These are phyloP conservation scores for Chrysochloris asiatica DNA, from an alignment of 2,113 vertebrate genomes.

Conservation along the genomic window DNA sequence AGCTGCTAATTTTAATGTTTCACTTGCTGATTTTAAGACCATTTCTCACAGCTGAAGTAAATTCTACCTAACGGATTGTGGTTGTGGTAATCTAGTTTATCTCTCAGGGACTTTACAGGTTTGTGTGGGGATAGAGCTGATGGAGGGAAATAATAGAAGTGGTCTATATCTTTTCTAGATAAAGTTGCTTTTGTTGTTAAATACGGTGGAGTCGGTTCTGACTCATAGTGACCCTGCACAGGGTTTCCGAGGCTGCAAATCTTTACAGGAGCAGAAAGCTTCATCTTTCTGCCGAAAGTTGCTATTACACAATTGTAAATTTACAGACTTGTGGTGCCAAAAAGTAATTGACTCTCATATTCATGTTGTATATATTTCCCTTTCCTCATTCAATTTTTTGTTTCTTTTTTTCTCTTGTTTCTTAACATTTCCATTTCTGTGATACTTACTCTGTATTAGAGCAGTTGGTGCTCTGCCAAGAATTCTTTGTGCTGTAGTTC, in stretches of 20 bases:
- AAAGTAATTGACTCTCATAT: slow-evolving; percentile 14
- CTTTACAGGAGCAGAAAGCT: too few relatives aligned
- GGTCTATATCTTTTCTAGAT: not conserved
- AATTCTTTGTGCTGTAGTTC: slow-evolving; percentile 30
- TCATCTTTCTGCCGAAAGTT: too few relatives aligned
- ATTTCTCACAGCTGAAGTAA: not conserved
- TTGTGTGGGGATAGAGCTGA: not conserved
- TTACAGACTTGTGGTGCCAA: slow-evolving; percentile 8
- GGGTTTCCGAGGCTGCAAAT: too few relatives aligned
- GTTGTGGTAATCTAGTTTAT: not conserved
- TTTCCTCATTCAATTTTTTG: slow-evolving; percentile 41
- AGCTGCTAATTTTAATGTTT: not conserved
- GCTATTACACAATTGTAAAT: not conserved
- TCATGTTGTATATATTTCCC: slow-evolving; percentile 31
- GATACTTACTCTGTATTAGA: slow-evolving; percentile 28
- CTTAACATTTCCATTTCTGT: slow-evolving; percentile 26
- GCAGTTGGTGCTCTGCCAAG: not conserved
- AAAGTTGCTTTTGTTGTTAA: too few relatives aligned
- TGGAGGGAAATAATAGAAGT: not conserved
- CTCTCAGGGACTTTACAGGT: not conserved
- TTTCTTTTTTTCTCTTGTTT: slow-evolving; percentile 52
- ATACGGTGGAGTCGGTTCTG: too few relatives aligned
- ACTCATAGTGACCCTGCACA: too few relatives aligned
- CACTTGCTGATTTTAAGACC: not conserved
- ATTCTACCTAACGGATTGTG: not conserved